Percentiles rank a stretch among this genome's conserved stretches.
Conservation (phyloP, 2,888 invertebrate genomes). For the Sarcophaga caerulescens region DNA sequence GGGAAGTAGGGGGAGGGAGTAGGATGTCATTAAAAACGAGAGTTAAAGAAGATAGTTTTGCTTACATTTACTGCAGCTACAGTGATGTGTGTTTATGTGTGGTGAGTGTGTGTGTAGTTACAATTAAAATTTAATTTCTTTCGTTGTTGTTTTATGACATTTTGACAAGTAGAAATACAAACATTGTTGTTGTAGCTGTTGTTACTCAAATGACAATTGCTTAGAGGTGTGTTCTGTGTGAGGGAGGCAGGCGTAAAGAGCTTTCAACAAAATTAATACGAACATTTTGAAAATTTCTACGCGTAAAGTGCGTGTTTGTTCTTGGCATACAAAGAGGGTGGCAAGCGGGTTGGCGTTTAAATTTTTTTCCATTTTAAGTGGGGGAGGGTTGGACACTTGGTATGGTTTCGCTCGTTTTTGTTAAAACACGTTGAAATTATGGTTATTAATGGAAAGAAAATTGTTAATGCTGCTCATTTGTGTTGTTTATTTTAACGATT, state of each 20-base stretch:
- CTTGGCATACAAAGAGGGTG: no score
- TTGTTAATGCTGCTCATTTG: constrained; percentile 17
- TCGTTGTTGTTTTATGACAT: constrained; percentile 55
- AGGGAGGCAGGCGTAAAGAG: constrained; percentile 39
- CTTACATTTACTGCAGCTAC: no score
- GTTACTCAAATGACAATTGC: constrained; percentile 30
- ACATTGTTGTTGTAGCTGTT: constrained; percentile 25
- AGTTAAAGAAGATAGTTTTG: no score
- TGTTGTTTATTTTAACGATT: background rate
- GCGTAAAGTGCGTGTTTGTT: constrained; percentile 36
- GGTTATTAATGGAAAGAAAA: constrained; percentile 26
- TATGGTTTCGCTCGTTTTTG: no score
- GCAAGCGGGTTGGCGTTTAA: background rate
- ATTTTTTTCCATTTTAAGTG: background rate
- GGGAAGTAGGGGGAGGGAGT: background rate
- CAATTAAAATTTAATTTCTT: constrained; percentile 65
- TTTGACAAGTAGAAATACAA: constrained; percentile 54
- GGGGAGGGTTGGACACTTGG: constrained; percentile 5
- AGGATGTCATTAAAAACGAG: background rate
- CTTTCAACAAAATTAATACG: constrained; percentile 67
- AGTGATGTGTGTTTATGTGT: no score
- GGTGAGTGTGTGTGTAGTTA: background rate
- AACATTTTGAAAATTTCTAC: background rate
- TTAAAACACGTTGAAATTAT: constrained; percentile 12
- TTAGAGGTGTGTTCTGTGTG: background rate